Evolutionary conservation across 2,888 invertebrate genomes (phyloP).

Genomic region (Cremastinae sp.): DNA sequence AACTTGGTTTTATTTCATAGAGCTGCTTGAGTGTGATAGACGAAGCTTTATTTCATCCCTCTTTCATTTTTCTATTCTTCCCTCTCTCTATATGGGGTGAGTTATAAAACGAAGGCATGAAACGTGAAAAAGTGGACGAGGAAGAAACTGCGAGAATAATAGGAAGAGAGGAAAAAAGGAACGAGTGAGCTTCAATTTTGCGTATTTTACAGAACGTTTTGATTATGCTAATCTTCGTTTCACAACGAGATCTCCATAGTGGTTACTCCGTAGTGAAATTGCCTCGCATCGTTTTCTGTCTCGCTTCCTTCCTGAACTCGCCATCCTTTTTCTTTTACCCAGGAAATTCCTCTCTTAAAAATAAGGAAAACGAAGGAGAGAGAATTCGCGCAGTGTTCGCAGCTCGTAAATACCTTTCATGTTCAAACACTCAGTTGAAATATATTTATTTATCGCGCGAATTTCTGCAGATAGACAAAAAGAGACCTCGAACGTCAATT

Average conservation of each 20-base stretch:
- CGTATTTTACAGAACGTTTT: slow-evolving; percentile 63
- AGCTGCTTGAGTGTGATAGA: slow-evolving; percentile 20
- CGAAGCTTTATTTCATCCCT: slow-evolving; percentile 16
- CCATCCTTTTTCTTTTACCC: background rate
- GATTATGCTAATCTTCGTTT: slow-evolving; percentile 64
- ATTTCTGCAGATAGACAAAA: background rate
- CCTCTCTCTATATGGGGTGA: background rate
- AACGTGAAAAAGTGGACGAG: background rate
- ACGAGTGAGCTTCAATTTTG: slow-evolving; percentile 52
- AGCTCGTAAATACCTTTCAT: slow-evolving; percentile 28
- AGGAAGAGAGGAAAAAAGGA: slow-evolving; percentile 1
- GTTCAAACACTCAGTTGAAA: slow-evolving; percentile 40
- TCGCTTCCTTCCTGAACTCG: slow-evolving; percentile 11
- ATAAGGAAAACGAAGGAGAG: slow-evolving; percentile 38
- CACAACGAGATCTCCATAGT: slow-evolving; percentile 23
- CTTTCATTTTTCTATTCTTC: slow-evolving; percentile 8
- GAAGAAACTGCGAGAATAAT: background rate
- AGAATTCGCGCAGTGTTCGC: slow-evolving; percentile 24
- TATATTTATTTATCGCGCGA: background rate
- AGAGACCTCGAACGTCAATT: slow-evolving; percentile 22
- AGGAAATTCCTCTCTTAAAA: slow-evolving; percentile 31
- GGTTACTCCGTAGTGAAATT: slow-evolving; percentile 44
- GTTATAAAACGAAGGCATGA: slow-evolving; percentile 37
- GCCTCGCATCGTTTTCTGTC: slow-evolving; percentile 43
- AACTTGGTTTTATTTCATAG: slow-evolving; percentile 24